phyloP scores from a whole-genome alignment of 2,113 vertebrate genomes.

The Cisticola juncidis region DNA sequence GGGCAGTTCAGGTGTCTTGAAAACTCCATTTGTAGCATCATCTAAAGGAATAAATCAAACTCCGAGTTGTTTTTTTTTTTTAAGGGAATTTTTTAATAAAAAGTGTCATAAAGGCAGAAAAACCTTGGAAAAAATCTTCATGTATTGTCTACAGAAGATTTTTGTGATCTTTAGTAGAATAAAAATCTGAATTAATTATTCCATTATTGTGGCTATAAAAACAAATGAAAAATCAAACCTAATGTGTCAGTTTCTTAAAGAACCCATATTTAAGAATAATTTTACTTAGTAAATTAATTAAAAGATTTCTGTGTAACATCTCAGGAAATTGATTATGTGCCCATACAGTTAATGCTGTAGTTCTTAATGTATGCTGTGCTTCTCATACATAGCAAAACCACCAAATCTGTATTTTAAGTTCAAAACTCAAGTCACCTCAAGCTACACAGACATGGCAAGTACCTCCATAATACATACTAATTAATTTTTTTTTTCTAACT shows the following conservation, averaged over 20 bases:
- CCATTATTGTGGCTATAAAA: not conserved
- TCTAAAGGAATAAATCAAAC: not conserved
- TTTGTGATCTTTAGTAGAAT: not conserved
- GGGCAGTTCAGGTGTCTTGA: not conserved
- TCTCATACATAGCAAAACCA: not conserved
- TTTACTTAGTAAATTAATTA: not conserved
- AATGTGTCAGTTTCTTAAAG: not conserved
- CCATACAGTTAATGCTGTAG: not conserved
- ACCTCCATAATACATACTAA: not conserved
- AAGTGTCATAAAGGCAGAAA: not conserved
- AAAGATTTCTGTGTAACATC: not conserved
- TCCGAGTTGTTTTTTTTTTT: fast-evolving
- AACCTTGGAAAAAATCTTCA: not conserved
- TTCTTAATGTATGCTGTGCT: not conserved
- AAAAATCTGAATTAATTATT: not conserved
- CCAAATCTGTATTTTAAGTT: not conserved
- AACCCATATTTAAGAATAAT: not conserved
- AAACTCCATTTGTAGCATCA: not conserved
- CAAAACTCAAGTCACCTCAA: not conserved
- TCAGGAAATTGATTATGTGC: not conserved
- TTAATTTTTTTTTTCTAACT: not conserved
- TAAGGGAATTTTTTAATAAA: not conserved
- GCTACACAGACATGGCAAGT: not conserved
- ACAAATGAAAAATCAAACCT: not conserved
- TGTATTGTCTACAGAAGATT: not conserved